phyloP scores from a whole-genome alignment of 2,888 invertebrate species.

The Sphecodes monilicornis region DNA sequence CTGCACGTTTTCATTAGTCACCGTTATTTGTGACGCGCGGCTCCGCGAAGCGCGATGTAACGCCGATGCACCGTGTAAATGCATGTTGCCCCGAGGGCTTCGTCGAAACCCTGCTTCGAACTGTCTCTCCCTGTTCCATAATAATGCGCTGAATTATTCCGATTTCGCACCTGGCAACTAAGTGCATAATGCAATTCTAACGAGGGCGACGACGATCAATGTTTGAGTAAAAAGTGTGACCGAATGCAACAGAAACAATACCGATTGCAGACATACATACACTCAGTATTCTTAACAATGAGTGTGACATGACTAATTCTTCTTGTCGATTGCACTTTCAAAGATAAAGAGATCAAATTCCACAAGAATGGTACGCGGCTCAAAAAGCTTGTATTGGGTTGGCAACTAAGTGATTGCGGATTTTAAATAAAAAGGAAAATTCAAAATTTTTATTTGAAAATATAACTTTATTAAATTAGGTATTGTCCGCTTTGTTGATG shows the following conservation, averaged over 20 bases:
- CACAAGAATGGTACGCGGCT: too few relatives aligned
- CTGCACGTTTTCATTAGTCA: constrained; percentile 70
- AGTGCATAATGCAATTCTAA: constrained; percentile 30
- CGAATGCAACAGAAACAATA: neutral
- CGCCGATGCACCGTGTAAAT: constrained; percentile 65
- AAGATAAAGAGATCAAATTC: too few relatives aligned
- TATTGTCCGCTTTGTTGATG: too few relatives aligned
- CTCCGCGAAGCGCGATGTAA: constrained; percentile 43
- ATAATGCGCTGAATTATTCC: constrained; percentile 48
- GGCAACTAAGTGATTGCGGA: too few relatives aligned
- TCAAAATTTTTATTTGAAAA: too few relatives aligned
- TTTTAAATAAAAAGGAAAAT: too few relatives aligned
- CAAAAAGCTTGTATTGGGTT: too few relatives aligned
- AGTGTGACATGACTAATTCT: too few relatives aligned
- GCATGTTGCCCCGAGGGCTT: constrained; percentile 55
- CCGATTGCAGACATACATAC: neutral
- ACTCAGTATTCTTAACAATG: neutral
- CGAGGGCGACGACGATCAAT: constrained; percentile 11
- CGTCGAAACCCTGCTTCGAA: constrained; percentile 33
- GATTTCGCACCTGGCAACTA: constrained; percentile 28
- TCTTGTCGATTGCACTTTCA: too few relatives aligned
- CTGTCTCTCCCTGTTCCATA: constrained; percentile 42
- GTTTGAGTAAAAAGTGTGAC: constrained; percentile 3
- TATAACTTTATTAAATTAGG: too few relatives aligned
- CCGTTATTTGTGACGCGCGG: constrained; percentile 69